phyloP scores from a whole-genome alignment of 2,797 vertebrate species.

The Parambassis ranga region DNA sequence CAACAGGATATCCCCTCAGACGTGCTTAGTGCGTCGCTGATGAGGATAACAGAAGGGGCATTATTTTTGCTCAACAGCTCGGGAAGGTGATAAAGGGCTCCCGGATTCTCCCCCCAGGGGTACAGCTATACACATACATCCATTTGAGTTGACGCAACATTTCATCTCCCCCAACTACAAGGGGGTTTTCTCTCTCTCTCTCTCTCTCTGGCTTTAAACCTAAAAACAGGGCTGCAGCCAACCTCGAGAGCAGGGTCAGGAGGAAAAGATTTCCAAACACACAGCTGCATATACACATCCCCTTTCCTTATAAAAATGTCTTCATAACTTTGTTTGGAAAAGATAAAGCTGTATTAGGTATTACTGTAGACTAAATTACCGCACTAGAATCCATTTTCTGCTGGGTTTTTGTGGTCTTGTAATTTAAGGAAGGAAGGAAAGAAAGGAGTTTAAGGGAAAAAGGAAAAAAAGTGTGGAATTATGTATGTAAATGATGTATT shows the following conservation, averaged over 20 bases:
- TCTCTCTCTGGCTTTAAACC: conserved; percentile 40
- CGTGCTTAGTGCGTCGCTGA: conserved; percentile 89
- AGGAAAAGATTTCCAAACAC: conserved; percentile 19
- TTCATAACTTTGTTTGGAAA: conserved; percentile 25
- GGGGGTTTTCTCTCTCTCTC: no score
- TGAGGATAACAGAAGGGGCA: conserved; percentile 95
- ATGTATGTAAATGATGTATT: no score
- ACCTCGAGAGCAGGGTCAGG: conserved; percentile 8
- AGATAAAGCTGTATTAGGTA: not conserved
- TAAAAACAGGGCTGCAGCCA: conserved; percentile 31
- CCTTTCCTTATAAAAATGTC: conserved; percentile 35
- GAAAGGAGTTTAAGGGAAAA: no score
- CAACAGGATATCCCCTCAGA: conserved; percentile 97
- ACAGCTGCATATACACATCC: conserved; percentile 10
- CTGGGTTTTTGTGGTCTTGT: no score
- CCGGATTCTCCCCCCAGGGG: conserved; percentile 81
- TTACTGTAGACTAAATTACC: not conserved
- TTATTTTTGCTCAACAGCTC: conserved; percentile 91
- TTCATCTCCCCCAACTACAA: conserved; percentile 55
- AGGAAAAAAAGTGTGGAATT: no score
- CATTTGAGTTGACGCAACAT: conserved; percentile 67
- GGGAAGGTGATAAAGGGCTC: conserved; percentile 92
- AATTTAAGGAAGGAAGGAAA: no score
- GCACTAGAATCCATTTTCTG: no score
- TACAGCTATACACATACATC: conserved; percentile 50